Evolutionary conservation across 2,888 invertebrate species (phyloP).

Genomic region (Drosophila nr. perissopoda): DNA sequence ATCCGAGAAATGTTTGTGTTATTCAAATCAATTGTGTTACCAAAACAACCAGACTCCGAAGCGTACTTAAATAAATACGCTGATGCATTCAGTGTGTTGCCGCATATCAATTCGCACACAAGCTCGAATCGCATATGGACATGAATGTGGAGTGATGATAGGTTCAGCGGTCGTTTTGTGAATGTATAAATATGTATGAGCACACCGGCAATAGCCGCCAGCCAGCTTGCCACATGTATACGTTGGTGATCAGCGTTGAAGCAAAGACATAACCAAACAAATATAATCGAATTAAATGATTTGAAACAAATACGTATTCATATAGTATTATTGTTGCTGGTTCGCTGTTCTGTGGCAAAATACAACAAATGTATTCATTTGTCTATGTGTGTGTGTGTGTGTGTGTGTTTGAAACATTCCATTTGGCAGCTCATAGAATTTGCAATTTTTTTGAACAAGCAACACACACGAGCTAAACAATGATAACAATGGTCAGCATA

Average conservation of each 20-base stretch:
- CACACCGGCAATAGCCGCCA: slow-evolving; percentile 30
- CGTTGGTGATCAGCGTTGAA: slow-evolving; percentile 38
- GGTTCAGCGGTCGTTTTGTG: slow-evolving; percentile 57
- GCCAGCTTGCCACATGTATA: slow-evolving; percentile 30
- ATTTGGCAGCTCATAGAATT: slow-evolving; percentile 49
- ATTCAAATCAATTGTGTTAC: slow-evolving; percentile 71
- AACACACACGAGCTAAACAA: slow-evolving; percentile 65
- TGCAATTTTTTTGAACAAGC: slow-evolving; percentile 58
- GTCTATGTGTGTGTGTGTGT: neutral
- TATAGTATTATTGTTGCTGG: neutral
- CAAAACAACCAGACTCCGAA: slow-evolving; percentile 41
- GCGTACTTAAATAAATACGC: slow-evolving; percentile 59
- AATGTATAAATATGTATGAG: slow-evolving; percentile 28
- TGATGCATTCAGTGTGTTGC: slow-evolving; percentile 22
- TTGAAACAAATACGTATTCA: slow-evolving; percentile 16
- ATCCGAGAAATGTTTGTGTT: slow-evolving; percentile 59
- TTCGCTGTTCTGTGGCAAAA: neutral
- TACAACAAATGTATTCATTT: neutral
- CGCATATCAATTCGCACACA: slow-evolving; percentile 47
- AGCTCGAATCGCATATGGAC: neutral
- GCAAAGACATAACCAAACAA: slow-evolving; percentile 29
- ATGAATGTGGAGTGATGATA: slow-evolving; percentile 18
- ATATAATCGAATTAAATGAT: slow-evolving; percentile 28
- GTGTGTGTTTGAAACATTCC: slow-evolving; percentile 16
- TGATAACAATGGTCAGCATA: slow-evolving; percentile 38